These are phyloP conservation scores for Synanthedon tipuliformis DNA, from an alignment of 2,888 invertebrate species.

Conservation along the genomic window DNA sequence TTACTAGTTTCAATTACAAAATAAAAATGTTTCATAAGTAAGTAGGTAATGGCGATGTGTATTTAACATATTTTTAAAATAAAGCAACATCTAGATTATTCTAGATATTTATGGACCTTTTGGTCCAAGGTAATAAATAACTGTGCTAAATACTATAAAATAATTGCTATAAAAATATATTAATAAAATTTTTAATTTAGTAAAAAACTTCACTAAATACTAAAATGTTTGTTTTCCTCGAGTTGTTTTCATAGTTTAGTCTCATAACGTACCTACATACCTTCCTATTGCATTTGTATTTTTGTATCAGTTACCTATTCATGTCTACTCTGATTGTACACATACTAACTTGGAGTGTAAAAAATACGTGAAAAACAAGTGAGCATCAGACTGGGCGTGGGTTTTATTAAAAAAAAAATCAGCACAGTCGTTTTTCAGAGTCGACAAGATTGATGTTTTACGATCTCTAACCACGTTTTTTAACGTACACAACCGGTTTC, in stretches of 20 bases:
- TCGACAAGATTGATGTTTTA: background rate
- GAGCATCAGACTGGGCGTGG: conserved; percentile 23
- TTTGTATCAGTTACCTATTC: conserved; percentile 35
- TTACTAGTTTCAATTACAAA: too few relatives aligned
- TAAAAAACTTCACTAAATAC: too few relatives aligned
- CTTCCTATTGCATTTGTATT: conserved; percentile 17
- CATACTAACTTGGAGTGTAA: conserved; percentile 18
- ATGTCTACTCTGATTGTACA: conserved; percentile 27
- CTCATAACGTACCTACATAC: conserved; percentile 25
- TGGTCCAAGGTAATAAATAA: too few relatives aligned
- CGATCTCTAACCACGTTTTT: background rate
- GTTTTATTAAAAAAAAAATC: conserved; percentile 13
- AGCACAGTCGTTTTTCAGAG: background rate
- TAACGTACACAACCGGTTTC: conserved; percentile 4
- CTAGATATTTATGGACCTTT: too few relatives aligned
- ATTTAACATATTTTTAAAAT: too few relatives aligned
- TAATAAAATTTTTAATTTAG: too few relatives aligned
- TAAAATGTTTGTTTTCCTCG: too few relatives aligned
- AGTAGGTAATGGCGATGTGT: too few relatives aligned
- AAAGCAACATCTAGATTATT: conserved; percentile 4
- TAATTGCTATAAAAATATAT: too few relatives aligned
- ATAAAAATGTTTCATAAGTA: too few relatives aligned
- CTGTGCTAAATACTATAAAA: too few relatives aligned
- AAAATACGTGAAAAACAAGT: conserved; percentile 34
- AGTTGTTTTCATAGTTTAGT: conserved; percentile 21